These are phyloP conservation scores for Notarius lentiginosus DNA, from an alignment of 2,113 vertebrate genomes.

Conservation along the genomic window DNA sequence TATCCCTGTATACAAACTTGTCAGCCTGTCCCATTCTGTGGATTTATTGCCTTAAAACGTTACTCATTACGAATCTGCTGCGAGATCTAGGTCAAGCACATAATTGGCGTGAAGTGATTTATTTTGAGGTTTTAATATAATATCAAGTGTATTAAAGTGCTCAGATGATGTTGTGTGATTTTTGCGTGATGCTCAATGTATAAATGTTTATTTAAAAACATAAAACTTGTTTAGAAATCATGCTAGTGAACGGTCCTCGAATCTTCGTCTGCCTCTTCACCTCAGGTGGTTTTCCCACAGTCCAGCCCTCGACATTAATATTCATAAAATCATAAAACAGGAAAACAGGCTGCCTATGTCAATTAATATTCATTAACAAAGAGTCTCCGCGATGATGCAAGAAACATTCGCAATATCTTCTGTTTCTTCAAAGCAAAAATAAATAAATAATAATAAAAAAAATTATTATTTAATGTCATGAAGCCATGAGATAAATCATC, in stretches of 20 bases:
- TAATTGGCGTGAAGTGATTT: background rate
- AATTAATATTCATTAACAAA: background rate
- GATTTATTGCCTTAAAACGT: background rate
- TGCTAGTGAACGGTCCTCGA: background rate
- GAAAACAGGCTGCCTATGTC: background rate
- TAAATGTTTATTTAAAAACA: background rate
- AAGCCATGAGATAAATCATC: background rate
- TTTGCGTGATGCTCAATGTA: background rate
- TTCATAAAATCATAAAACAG: background rate
- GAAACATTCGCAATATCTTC: background rate
- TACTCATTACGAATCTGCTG: background rate
- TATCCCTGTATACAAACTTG: background rate
- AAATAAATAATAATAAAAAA: too few species aligned
- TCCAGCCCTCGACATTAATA: background rate
- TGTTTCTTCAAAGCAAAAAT: background rate
- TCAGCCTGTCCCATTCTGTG: background rate
- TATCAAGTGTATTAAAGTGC: background rate
- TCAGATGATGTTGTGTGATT: too few species aligned
- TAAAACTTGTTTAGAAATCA: background rate
- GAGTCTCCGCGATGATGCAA: background rate
- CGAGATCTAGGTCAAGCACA: background rate
- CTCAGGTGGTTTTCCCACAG: background rate
- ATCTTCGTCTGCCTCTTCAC: background rate
- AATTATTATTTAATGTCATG: background rate
- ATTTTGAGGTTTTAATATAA: background rate